Evolutionary conservation across 2,888 invertebrate species (phyloP), one percentile per base, ranked within the genome.

Genomic region (Agrochola lychnidis): DNA sequence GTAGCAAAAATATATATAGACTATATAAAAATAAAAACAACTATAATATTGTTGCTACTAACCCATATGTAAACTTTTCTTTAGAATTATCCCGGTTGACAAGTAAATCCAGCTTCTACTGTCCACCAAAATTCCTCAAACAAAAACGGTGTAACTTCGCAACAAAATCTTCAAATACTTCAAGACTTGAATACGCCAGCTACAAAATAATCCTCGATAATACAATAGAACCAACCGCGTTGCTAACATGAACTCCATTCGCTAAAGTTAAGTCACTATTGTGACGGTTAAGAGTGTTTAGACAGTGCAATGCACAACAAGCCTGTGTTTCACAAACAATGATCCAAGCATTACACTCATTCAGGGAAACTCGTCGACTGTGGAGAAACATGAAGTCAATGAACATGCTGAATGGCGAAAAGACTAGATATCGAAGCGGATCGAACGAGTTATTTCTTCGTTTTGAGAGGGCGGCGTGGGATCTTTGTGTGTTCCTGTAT

Each of bases 251-350:
- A 83, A 86, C 87, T 72, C 59, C 79, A 67, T 71, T 71, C 57
- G 83, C 73, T 84, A 81, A 85, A 85, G 83, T 88, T 89, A 85
- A 85, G 82, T 77, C 85, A 79, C 79, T 90, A 90, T 90, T 88
- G 89, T 90, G 79, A 88, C 81, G 69, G 70, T 63, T 89, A 88
- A 85, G 88, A 84, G 80, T 92, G 93, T 94, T 94, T 93, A 89
- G 90, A 92, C 90, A 90, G 84, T 75, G 88, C 85, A 87, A 91
- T 89, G 89, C 90, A 90, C 92, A 93, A 94, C 93, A 94, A 81
- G 93, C 90, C 88, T 91, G 91, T 90, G 90, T 95, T 95, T 94
- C 93, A 92, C 92, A 94, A 95, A 95, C 95, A 95, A 92, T 87
- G 80, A 82, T 76, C 85, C 83, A 81, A 79, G 88, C 90, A 88